Evolutionary conservation across 1,140 invertebrate species (phyloP), one percentile per base, ranked within the genome.

Genomic region (Varroa destructor): DNA sequence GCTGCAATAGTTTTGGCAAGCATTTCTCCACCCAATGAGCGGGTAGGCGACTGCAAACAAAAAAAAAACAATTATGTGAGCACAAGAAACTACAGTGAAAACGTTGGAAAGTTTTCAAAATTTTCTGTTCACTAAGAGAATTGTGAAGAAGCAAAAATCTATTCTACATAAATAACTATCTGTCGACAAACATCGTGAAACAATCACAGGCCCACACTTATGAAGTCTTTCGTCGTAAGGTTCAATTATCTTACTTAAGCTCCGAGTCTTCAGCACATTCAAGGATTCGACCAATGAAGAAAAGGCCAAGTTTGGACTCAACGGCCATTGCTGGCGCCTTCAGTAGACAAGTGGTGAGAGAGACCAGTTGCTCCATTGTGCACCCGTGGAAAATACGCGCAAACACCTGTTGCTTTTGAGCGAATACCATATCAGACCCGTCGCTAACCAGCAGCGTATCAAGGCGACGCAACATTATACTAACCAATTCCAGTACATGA

Each of bases 251-350:
- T 1, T 14, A 67, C 61, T 37, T 67, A 37, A 67, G 46, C 2
- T 67, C 61, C 8, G 46, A n/a, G 46, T n/a, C 14, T 43, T 12
- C 61, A 10, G 61, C 61, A 14, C 40, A 43, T 67, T 67, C 61
- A 14, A 67, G 36, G 10, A 67, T 14, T 14, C 61, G 46, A 46
- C 61, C 61, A 46, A 67, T 67, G 61, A 67, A 67, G 46, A 40
- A 67, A 40, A 67, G 46, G 46, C 61, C 61, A 67, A 67, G 61
- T 37, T 67, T 67, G 10, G 61, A 67, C 46, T 67, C 61, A 8
- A 67, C 46, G 4, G 61, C 61, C 37, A 36, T 1, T 5, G 40
- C 61, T 14, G 10, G 12, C 12, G 40, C 46, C 12, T 67, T 67
- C 61, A 67, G 46, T 8, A 67, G 37, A 67, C 61, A 67, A 40